These are phyloP conservation scores for Ictidomys tridecemlineatus DNA, from an alignment of 2,113 vertebrate species.

Conservation along the genomic window DNA sequence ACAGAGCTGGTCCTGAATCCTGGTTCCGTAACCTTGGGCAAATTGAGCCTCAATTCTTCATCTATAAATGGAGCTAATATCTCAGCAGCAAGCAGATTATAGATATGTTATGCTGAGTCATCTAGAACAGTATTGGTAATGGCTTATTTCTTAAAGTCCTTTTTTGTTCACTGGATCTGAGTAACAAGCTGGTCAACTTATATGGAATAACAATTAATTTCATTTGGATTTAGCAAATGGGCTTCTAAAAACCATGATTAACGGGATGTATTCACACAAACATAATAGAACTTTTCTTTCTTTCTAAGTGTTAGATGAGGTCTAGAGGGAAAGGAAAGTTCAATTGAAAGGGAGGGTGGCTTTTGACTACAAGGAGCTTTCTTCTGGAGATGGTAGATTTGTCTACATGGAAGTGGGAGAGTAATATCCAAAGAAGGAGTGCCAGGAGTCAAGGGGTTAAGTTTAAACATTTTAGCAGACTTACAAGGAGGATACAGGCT, in stretches of 20 bases:
- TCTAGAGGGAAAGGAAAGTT: neutral
- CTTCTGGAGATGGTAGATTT: neutral
- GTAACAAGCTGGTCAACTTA: neutral
- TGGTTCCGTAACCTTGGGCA: neutral
- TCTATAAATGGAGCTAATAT: neutral
- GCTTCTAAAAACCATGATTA: neutral
- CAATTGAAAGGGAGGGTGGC: neutral
- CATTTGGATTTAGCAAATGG: neutral
- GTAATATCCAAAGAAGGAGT: neutral
- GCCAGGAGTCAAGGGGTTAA: slow-evolving; percentile 34
- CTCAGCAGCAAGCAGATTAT: neutral
- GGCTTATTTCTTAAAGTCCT: neutral
- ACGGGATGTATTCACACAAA: neutral
- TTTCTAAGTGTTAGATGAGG: neutral
- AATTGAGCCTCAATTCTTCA: neutral
- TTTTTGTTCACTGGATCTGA: neutral
- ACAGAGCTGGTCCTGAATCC: neutral
- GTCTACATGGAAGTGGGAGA: neutral
- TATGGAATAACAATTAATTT: neutral
- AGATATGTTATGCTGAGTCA: neutral
- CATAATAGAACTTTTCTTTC: neutral
- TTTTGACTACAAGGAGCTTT: neutral
- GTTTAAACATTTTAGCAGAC: slow-evolving; percentile 25
- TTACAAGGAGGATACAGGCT: neutral
- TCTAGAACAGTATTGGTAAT: neutral